Evolutionary conservation across 2,113 vertebrate genomes (phyloP).

Genomic region (Pelmatolapia mariae): DNA sequence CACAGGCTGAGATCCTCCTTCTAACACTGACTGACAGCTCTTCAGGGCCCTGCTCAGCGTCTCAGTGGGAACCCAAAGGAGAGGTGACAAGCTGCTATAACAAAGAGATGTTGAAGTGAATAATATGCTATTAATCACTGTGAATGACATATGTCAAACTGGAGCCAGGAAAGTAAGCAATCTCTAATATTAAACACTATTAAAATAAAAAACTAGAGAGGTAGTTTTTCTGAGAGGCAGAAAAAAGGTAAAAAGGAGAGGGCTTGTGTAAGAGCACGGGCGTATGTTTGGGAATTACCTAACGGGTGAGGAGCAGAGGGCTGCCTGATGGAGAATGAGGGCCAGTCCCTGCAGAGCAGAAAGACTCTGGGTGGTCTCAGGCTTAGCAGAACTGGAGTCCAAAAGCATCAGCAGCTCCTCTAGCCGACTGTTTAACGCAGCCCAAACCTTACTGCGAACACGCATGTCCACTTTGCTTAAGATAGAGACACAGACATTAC

Average conservation of each 20-base stretch:
- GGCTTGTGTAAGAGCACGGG: background rate
- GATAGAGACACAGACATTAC: background rate
- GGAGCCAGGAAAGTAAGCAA: background rate
- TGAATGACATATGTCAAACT: background rate
- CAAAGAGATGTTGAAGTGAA: background rate
- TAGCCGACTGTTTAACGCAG: conserved; percentile 65
- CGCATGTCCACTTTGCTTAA: conserved; percentile 77
- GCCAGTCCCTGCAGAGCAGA: conserved; percentile 75
- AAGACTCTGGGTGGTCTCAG: conserved; percentile 16
- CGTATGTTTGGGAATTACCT: conserved; percentile 48
- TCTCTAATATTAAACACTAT: background rate
- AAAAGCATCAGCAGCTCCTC: conserved; percentile 73
- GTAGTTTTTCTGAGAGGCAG: background rate
- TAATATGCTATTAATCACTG: background rate
- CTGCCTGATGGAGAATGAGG: conserved; percentile 76
- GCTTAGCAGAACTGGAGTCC: conserved; percentile 39
- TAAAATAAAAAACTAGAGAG: background rate
- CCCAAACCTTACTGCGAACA: conserved; percentile 78
- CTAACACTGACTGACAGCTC: conserved; percentile 77
- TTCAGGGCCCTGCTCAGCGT: conserved; percentile 64
- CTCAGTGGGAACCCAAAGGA: conserved; percentile 52
- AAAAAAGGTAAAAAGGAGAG: background rate
- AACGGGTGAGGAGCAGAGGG: conserved; percentile 69
- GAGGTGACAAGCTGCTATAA: background rate
- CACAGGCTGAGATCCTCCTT: conserved; percentile 36